A percentile compares a stretch with the other conserved stretches of the same genome.
Conservation (phyloP, 1,140 invertebrate genomes). For the Brachionus rubens region DNA sequence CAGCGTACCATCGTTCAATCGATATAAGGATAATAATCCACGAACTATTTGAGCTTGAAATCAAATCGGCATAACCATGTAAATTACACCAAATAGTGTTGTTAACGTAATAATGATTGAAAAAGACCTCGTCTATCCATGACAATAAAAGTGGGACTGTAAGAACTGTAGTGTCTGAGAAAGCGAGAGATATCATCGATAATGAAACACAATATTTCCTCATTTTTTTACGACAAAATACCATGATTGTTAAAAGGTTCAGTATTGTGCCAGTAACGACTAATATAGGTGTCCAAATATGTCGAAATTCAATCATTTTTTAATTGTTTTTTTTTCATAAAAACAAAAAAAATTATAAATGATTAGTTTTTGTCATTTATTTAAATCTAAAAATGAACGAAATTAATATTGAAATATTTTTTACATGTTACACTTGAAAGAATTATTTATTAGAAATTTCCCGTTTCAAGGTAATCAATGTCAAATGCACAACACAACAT, state of each 20-base stretch:
- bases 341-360: not conserved
- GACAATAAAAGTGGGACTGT: not conserved
- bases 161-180: conserved; percentile 27
- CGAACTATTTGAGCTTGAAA: conserved; percentile 23
- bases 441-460: too few species aligned
- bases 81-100: conserved; percentile 43
- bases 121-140: conserved; percentile 33
- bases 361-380: not conserved
- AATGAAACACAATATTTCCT: conserved; percentile 26
- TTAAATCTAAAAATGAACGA: too few species aligned
- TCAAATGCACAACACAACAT: too few species aligned
- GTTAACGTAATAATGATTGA: conserved; percentile 25
- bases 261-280: not conserved
- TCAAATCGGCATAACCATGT: conserved; percentile 39
- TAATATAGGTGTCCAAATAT: conserved; percentile 9
- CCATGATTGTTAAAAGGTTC: conserved; percentile 29
- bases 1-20: conserved; percentile 22
- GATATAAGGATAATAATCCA: conserved; percentile 45
- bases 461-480: too few species aligned
- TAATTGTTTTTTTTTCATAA: not conserved
- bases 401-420: too few species aligned
- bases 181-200: conserved; percentile 33
- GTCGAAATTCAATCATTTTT: conserved; percentile 21
- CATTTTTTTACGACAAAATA: conserved; percentile 44
- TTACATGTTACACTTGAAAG: too few species aligned